A percentile compares a stretch with the other conserved stretches of the same genome.
These are phyloP conservation scores for Hirtodrosophila cameraria DNA, from an alignment of 2,888 invertebrate species.

Conservation along the genomic window DNA sequence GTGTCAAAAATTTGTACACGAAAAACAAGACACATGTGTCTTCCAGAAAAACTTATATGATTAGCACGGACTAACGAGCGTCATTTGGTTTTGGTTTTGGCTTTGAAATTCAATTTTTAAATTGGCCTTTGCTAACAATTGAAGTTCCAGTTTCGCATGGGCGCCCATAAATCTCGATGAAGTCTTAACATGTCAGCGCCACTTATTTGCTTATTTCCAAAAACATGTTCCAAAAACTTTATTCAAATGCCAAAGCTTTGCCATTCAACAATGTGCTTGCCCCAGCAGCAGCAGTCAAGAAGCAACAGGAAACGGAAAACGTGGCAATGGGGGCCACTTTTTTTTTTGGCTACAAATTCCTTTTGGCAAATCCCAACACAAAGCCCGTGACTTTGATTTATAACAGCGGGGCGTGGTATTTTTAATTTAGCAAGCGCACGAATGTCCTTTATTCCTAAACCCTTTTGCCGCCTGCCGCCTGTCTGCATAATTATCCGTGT, in stretches of 20 bases:
- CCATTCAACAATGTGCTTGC: constrained; percentile 19
- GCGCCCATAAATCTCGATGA: constrained; percentile 59
- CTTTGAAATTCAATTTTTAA: constrained; percentile 76
- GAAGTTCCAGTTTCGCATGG: not conserved
- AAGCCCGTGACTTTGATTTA: constrained; percentile 78
- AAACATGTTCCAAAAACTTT: constrained; percentile 58
- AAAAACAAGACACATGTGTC: constrained; percentile 47
- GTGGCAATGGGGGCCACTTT: constrained; percentile 15
- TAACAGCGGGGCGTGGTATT: constrained; percentile 70
- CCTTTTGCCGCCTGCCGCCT: constrained; percentile 39
- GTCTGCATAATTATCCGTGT: constrained; percentile 63
- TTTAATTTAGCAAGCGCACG: constrained; percentile 68
- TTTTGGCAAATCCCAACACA: constrained; percentile 70
- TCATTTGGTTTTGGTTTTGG: constrained; percentile 1
- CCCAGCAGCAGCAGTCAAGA: constrained; percentile 23
- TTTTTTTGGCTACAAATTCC: constrained; percentile 67
- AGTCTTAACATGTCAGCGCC: constrained; percentile 76
- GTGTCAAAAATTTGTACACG: constrained; percentile 63
- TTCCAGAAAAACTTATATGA: constrained; percentile 40
- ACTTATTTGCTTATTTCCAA: constrained; percentile 61
- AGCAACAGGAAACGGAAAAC: constrained; percentile 69
- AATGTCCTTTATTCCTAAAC: constrained; percentile 41
- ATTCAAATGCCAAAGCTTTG: constrained; percentile 57
- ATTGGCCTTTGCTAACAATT: constrained; percentile 50
- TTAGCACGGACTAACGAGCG: constrained; percentile 58